These are phyloP conservation scores for Aradus depressus DNA, from an alignment of 2,888 invertebrate genomes.

Conservation along the genomic window DNA sequence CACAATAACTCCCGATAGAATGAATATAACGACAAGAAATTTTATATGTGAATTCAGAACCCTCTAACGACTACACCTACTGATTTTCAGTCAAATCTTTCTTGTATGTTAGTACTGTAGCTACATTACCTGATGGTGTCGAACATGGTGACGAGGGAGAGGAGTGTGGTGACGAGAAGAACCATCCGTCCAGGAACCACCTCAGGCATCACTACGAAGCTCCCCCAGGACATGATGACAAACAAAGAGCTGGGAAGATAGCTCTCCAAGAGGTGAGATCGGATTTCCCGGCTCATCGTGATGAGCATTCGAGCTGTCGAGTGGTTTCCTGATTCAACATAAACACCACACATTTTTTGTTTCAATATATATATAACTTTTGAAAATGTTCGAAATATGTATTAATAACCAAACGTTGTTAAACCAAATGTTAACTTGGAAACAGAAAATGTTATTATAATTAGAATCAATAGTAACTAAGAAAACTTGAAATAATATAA, in stretches of 20 bases:
- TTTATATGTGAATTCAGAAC: too few relatives aligned
- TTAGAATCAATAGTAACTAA: too few relatives aligned
- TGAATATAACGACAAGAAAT: too few relatives aligned
- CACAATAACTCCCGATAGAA: too few relatives aligned
- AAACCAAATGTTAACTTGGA: too few relatives aligned
- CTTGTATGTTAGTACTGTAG: background rate
- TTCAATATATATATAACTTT: too few relatives aligned
- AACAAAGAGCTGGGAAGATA: slow-evolving; percentile 52
- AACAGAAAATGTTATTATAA: too few relatives aligned
- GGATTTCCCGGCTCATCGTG: slow-evolving; percentile 48
- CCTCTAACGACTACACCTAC: too few relatives aligned
- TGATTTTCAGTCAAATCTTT: background rate
- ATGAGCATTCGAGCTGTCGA: slow-evolving; percentile 49
- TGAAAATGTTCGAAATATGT: too few relatives aligned
- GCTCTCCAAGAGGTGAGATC: slow-evolving; percentile 51
- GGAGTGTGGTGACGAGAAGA: slow-evolving; percentile 49
- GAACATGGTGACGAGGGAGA: slow-evolving; percentile 54
- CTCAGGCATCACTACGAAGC: slow-evolving; percentile 53
- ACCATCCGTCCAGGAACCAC: slow-evolving; percentile 55
- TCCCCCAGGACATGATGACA: slow-evolving; percentile 55
- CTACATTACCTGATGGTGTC: slow-evolving; percentile 51
- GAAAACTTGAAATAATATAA: too few relatives aligned
- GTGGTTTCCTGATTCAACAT: slow-evolving; percentile 45
- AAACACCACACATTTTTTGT: too few relatives aligned
- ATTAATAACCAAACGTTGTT: too few relatives aligned